A percentile compares a stretch with the other conserved stretches of the same genome.
Evolutionary conservation across 2,797 vertebrate species (phyloP).

Genomic region (Lacerta bilineata): DNA sequence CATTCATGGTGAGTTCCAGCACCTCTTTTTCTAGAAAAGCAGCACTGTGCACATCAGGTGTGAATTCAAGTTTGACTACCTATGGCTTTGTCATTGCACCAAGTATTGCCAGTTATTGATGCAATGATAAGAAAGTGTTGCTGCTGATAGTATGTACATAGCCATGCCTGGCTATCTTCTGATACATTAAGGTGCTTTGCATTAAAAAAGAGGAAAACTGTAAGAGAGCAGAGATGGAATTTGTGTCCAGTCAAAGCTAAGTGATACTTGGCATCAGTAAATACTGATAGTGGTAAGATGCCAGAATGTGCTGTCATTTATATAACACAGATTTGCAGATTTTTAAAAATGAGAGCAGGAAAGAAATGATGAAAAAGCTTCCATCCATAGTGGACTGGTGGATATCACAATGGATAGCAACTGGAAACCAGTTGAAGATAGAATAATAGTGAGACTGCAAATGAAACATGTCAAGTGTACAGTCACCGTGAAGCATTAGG

Average conservation of each 20-base stretch:
- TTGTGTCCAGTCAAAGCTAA: neutral
- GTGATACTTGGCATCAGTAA: neutral
- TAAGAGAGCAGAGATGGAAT: neutral
- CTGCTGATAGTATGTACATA: no score
- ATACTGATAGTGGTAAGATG: neutral
- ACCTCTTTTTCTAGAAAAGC: no score
- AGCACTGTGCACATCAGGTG: neutral
- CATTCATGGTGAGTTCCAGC: no score
- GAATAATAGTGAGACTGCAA: neutral
- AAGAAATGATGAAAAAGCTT: neutral
- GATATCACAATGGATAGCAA: neutral
- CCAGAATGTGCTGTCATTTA: neutral
- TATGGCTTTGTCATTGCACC: no score
- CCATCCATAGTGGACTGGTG: neutral
- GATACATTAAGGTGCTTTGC: no score
- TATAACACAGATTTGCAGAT: neutral
- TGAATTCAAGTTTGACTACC: neutral
- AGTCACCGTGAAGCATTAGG: neutral
- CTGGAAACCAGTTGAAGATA: neutral
- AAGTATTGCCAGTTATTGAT: neutral
- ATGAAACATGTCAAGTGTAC: neutral
- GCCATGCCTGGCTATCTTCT: no score
- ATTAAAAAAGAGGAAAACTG: no score
- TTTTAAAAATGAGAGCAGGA: neutral
- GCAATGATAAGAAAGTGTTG: neutral